These are phyloP conservation scores for Lepidocyrtoides sp. DNA, from an alignment of 2,888 invertebrate species.

Conservation along the genomic window DNA sequence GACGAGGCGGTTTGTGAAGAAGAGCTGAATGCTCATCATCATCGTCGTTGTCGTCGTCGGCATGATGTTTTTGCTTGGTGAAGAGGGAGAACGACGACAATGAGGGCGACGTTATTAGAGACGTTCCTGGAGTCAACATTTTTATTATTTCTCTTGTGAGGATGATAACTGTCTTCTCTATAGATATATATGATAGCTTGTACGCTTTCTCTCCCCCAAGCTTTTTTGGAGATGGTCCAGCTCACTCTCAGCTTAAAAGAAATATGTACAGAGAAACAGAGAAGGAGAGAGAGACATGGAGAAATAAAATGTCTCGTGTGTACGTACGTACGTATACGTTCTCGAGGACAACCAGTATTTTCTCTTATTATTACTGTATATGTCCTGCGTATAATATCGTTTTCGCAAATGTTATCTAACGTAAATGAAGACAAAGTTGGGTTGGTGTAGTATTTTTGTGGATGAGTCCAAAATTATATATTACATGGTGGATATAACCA, in stretches of 20 bases:
- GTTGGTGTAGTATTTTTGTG: neutral
- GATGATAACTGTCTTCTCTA: constrained; percentile 28
- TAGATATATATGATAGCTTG: neutral
- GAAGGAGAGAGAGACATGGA: neutral
- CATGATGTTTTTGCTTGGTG: neutral
- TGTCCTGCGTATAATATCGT: neutral
- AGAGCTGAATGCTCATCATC: neutral
- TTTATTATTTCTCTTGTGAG: constrained; percentile 59
- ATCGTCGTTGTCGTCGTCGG: neutral
- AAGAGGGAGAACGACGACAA: neutral
- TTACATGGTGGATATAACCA: constrained; percentile 22
- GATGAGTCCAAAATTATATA: neutral
- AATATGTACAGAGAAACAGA: neutral
- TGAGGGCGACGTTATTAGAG: constrained; percentile 52
- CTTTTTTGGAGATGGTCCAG: constrained; percentile 60
- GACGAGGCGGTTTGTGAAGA: constrained; percentile 10
- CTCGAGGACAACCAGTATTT: neutral
- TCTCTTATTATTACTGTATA: neutral
- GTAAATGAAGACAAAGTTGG: constrained; percentile 9
- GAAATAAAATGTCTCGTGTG: neutral
- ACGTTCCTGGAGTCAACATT: constrained; percentile 81
- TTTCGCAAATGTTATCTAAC: constrained; percentile 32
- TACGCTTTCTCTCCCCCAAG: constrained; percentile 1
- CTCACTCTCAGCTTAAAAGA: neutral
- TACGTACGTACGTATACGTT: neutral